Conservation (phyloP, 2,113 vertebrate species). For the Crocuta crocuta region DNA sequence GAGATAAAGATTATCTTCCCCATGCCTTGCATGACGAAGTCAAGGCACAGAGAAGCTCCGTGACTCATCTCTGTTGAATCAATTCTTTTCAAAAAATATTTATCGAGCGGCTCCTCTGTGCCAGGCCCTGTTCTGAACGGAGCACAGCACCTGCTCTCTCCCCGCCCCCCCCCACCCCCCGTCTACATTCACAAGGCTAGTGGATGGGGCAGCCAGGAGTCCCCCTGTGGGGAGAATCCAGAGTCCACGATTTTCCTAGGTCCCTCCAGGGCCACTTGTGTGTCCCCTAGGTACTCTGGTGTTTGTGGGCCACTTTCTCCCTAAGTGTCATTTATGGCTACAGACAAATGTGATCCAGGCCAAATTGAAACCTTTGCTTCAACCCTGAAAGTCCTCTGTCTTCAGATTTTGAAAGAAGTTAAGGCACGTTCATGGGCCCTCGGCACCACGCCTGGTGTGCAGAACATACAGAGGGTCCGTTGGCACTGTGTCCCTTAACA, state of each 20-base stretch:
- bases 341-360: not conserved
- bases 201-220: accelerated
- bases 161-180: not conserved
- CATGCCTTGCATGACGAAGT: not conserved
- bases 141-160: no score
- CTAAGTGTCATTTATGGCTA: not conserved
- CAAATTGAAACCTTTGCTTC: not conserved
- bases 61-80: not conserved
- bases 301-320: not conserved
- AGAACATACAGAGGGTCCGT: not conserved
- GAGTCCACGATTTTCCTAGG: not conserved
- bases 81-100: not conserved
- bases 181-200: accelerated
- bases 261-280: not conserved
- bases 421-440: not conserved
- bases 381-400: not conserved
- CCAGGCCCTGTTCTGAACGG: not conserved
- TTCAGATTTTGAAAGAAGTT: not conserved
- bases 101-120: not conserved
- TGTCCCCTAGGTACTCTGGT: not conserved
- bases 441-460: not conserved
- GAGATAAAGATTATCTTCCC: not conserved
- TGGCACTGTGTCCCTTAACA: not conserved
- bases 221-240: not conserved
- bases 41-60: not conserved